Base-by-base conservation (phyloP, 2,113 vertebrate genomes). In the Pipa parva region DNA sequence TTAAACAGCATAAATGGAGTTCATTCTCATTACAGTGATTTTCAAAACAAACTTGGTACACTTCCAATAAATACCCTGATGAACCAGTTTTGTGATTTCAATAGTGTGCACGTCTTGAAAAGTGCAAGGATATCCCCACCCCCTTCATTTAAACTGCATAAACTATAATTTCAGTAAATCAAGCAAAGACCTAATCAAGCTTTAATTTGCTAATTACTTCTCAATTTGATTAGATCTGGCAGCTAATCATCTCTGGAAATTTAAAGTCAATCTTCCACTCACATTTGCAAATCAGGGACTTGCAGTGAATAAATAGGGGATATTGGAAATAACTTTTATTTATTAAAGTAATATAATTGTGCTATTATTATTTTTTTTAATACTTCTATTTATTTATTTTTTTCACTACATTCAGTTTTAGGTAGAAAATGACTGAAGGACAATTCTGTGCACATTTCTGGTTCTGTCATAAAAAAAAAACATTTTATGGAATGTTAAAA, bases 181-280 rank as follows among this genome's bases (percentile, higher is more conserved):
- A 88, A 85, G 85, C 77, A 89, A 87, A 85, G 84, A 88, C 77
- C 85, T 90, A 88, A 89, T 90, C 87, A 90, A 85, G 85, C 88
- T 90, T 88, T 89, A 88, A 90, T 90, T 89, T 88, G 76, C 76
- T 89, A 90, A 90, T 89, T 90, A 85, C 85, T 86, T 86, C 81
- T 87, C 86, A 90, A 90, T 90, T 89, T 90, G 88, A 90, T 90
- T 90, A 90, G 73, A 80, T 77, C 75, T 89, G 88, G 84, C 85
- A 90, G 85, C 79, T 89, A 87, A 90, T 90, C 88, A 90, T 85
- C 77, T 79, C 75, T 83, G 67, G 71, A 87, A 87, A 85, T 73
- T 48, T 84, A 86, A 89, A 89, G 88, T 82, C 81, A 86, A 84
- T 86, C 83, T 86, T 84, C 84, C 81, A 84, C 73, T 85, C 84